Evolutionary conservation across 2,797 vertebrate genomes (phyloP).

Genomic region (Coendou prehensilis): DNA sequence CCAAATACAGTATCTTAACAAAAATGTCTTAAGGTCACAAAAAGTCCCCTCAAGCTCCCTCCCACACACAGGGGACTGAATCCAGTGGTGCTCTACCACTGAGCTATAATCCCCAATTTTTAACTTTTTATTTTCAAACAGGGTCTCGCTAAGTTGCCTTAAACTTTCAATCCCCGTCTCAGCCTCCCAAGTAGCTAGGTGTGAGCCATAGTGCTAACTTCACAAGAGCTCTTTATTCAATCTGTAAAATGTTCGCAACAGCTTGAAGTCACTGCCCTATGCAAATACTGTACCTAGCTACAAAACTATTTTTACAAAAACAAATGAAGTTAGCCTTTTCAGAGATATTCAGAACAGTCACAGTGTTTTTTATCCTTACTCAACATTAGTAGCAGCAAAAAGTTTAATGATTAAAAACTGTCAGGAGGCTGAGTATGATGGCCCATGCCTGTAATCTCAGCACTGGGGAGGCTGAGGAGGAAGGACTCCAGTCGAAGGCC

Average conservation of each 20-base stretch:
- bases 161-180: neutral
- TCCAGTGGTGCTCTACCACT: neutral
- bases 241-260: constrained; percentile 6
- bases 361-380: neutral
- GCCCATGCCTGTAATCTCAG: neutral
- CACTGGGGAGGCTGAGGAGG: neutral
- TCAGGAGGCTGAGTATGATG: neutral
- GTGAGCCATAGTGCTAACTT: neutral
- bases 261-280: neutral
- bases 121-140: neutral
- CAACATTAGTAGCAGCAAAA: neutral
- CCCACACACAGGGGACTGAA: neutral
- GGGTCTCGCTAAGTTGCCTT: neutral
- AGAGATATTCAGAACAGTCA: neutral
- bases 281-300: neutral
- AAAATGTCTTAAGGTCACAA: constrained; percentile 36
- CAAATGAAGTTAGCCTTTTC: constrained; percentile 27
- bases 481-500: neutral
- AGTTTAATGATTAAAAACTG: constrained; percentile 30
- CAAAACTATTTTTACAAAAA: constrained; percentile 53
- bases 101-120: neutral
- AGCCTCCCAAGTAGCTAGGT: neutral
- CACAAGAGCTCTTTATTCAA: constrained; percentile 30
- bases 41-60: neutral
- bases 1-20: neutral